phyloP scores from a whole-genome alignment of 2,113 vertebrate species.

The Cairina moschata region DNA sequence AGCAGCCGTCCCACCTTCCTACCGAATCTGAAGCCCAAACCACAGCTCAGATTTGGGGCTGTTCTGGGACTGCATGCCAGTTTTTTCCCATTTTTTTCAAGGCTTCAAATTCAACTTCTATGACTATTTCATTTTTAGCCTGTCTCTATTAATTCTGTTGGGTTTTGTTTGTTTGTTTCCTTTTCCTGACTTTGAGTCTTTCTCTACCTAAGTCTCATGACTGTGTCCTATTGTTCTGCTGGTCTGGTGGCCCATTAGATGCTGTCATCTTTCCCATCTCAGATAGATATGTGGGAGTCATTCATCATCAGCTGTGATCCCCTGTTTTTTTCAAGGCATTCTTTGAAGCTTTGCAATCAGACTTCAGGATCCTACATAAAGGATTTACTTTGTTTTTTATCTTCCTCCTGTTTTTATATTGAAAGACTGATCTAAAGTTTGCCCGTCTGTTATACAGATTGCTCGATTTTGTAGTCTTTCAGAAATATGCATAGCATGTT shows the following conservation, averaged over 20 bases:
- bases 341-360: not conserved
- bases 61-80: not conserved
- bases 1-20: not conserved
- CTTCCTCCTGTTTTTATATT: not conserved
- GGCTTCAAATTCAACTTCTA: not conserved
- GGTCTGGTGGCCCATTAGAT: not conserved
- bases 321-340: not conserved
- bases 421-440: not conserved
- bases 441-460: not conserved
- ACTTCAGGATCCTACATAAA: not conserved
- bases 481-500: rapidly evolving
- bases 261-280: not conserved
- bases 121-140: not conserved
- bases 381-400: not conserved
- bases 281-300: not conserved
- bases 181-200: not conserved
- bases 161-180: no score
- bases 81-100: not conserved
- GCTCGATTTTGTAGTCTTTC: not conserved
- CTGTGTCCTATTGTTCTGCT: rapidly evolving
- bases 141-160: no score
- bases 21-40: not conserved
- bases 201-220: not conserved
- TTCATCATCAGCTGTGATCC: not conserved
- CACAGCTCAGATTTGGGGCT: not conserved